Conservation (phyloP, 2,797 vertebrate genomes). For the Babyrousa celebensis region DNA sequence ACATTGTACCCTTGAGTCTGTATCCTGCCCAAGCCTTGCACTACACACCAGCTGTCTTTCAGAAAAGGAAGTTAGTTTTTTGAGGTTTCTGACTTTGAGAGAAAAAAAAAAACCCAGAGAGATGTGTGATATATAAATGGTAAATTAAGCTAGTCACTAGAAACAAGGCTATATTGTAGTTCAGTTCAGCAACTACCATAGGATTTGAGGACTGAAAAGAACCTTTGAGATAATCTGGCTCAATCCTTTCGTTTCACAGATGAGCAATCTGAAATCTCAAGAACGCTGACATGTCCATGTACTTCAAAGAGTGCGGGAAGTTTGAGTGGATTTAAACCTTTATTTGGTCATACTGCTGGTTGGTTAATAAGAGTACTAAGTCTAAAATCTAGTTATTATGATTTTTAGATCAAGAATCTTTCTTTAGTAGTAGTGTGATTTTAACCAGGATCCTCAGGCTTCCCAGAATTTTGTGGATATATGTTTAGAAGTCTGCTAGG, state of each 20-base stretch:
- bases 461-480: neutral
- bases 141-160: neutral
- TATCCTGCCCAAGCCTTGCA: neutral
- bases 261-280: neutral
- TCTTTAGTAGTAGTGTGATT: neutral
- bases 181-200: neutral
- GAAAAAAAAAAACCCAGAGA: neutral
- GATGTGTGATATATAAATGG: neutral
- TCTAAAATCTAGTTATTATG: neutral
- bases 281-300: neutral
- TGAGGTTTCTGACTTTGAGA: neutral
- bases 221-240: constrained; percentile 12
- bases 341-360: neutral
- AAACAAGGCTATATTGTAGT: neutral
- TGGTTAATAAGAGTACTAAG: neutral
- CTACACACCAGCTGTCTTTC: neutral
- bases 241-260: constrained; percentile 29
- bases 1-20: neutral
- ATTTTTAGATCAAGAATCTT: neutral
- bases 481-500: neutral
- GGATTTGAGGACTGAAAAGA: constrained; percentile 33
- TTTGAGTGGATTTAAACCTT: neutral
- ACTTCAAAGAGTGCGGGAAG: neutral
- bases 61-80: neutral
- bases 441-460: neutral